Conservation (phyloP, 2,888 invertebrate genomes). For the Zaprionus lineosus region DNA sequence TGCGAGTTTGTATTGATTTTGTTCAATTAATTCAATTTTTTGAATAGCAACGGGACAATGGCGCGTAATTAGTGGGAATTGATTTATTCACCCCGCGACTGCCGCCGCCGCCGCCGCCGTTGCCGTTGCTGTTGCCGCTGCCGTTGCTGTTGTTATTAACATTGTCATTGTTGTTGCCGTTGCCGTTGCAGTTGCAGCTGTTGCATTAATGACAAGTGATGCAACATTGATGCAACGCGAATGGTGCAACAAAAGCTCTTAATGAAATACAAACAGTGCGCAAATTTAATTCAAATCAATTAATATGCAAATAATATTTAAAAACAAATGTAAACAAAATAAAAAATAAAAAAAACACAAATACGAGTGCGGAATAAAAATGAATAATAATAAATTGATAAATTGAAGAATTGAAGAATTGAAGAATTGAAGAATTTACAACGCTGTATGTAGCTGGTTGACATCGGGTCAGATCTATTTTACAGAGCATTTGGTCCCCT, state of each 20-base stretch:
- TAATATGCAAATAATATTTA: conserved; percentile 36
- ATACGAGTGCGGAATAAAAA: background rate
- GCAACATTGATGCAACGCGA: conserved; percentile 7
- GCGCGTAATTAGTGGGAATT: conserved; percentile 62
- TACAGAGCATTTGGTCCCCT: conserved; percentile 88
- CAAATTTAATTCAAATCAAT: conserved; percentile 47
- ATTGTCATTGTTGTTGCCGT: background rate
- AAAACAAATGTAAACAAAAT: no score
- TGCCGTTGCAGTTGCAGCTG: conserved; percentile 8
- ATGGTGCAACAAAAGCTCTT: conserved; percentile 44
- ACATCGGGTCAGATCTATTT: conserved; percentile 87
- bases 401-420: background rate
- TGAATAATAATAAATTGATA: conserved; percentile 1
- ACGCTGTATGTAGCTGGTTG: conserved; percentile 87
- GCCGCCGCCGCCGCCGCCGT: conserved; percentile 4
- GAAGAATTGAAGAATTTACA: conserved; percentile 70
- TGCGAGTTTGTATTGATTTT: conserved; percentile 20
- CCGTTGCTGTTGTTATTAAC: no score
- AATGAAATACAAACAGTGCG: conserved; percentile 63
- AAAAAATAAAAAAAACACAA: background rate
- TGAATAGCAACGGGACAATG: conserved; percentile 47
- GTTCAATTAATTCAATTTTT: conserved; percentile 61
- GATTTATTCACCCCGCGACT: conserved; percentile 55
- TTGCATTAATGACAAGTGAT: conserved; percentile 28
- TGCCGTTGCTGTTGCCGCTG: no score